Conservation (phyloP, 64 coral and sea anemone species). For the Actinia equina region DNA sequence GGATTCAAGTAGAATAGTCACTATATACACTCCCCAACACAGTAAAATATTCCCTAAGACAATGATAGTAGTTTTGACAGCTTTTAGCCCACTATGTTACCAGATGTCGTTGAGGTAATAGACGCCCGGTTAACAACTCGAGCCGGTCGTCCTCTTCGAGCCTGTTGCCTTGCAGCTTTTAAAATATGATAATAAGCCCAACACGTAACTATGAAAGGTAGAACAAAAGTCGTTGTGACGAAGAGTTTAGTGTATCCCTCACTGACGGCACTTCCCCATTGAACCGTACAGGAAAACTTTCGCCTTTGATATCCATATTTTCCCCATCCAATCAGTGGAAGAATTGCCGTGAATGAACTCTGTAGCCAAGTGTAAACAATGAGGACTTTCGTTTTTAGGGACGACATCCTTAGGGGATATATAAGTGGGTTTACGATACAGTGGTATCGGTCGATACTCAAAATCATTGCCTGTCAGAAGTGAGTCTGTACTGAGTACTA, state of each 20-base stretch:
- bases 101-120: conserved; percentile 57
- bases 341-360: conserved; percentile 67
- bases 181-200: conserved; percentile 82
- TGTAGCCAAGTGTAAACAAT: conserved; percentile 61
- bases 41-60: conserved; percentile 70
- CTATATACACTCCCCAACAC: conserved; percentile 75
- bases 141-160: conserved; percentile 56
- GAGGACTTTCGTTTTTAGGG: conserved; percentile 58
- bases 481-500: conserved; percentile 58
- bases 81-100: conserved; percentile 75
- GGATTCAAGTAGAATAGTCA: conserved; percentile 71
- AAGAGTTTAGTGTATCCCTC: conserved; percentile 87
- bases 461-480: conserved; percentile 71
- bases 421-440: conserved; percentile 86
- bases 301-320: conserved; percentile 77
- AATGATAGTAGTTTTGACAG: conserved; percentile 56
- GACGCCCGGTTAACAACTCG: conserved; percentile 44
- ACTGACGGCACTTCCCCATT: conserved; percentile 72
- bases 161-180: conserved; percentile 83
- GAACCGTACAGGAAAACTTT: conserved; percentile 77
- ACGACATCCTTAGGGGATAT: conserved; percentile 77
- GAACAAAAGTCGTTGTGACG: conserved; percentile 32
- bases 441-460: conserved; percentile 92
- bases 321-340: conserved; percentile 91
- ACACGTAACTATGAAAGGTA: conserved; percentile 64